Conservation (phyloP, 2,888 invertebrate species). For the Epinotia bilunana region DNA sequence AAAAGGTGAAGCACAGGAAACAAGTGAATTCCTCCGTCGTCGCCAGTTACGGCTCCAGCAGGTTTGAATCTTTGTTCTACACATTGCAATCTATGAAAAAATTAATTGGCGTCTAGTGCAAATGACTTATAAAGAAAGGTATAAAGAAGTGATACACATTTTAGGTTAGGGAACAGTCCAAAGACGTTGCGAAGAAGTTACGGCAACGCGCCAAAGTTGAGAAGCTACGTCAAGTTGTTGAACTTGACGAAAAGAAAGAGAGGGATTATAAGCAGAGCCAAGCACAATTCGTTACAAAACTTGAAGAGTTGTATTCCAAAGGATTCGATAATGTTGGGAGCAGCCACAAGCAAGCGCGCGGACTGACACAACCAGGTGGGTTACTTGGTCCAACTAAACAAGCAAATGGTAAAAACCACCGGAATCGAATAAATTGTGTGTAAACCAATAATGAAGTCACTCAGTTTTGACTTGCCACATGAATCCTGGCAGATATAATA, state of each 20-base stretch:
- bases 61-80: slow-evolving; percentile 60
- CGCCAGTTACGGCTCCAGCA: slow-evolving; percentile 79
- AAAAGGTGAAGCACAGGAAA: slow-evolving; percentile 71
- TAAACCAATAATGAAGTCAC: too few species aligned
- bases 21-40: slow-evolving; percentile 79
- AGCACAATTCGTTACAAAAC: slow-evolving; percentile 69
- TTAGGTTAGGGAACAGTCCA: slow-evolving; percentile 82
- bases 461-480: too few species aligned
- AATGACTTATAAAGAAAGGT: background rate
- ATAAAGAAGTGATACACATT: slow-evolving; percentile 50
- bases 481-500: too few species aligned
- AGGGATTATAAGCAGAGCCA: slow-evolving; percentile 71
- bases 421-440: background rate
- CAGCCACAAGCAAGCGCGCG: slow-evolving; percentile 68
- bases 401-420: background rate
- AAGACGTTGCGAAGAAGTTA: slow-evolving; percentile 79
- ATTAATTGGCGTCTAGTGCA: slow-evolving; percentile 23
- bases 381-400: background rate
- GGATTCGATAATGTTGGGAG: slow-evolving; percentile 69
- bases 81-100: background rate
- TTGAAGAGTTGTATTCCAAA: slow-evolving; percentile 70
- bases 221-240: slow-evolving; percentile 65
- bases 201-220: slow-evolving; percentile 76
- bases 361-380: slow-evolving; percentile 61
- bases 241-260: slow-evolving; percentile 68